Conservation (phyloP, 2,797 vertebrate genomes). For the Phylloscopus collybita region DNA sequence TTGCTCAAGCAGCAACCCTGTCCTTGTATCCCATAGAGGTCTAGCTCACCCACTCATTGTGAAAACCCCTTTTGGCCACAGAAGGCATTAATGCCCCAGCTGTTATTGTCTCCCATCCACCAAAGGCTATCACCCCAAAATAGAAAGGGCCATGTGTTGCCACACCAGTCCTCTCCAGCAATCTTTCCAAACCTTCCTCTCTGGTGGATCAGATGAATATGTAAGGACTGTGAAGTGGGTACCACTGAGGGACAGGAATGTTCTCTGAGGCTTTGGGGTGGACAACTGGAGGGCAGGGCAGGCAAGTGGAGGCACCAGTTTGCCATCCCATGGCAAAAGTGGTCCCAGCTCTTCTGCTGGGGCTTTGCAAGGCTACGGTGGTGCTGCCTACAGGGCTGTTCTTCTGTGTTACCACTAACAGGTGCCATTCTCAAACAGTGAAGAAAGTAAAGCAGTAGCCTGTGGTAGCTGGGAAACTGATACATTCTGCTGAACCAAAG, state of each 20-base stretch:
- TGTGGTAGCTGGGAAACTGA: neutral
- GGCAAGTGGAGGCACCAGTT: neutral
- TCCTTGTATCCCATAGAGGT: neutral
- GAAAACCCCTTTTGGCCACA: neutral
- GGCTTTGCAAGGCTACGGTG: accelerated
- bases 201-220: neutral
- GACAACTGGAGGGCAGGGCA: neutral
- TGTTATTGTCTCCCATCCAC: neutral
- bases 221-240: neutral
- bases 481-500: neutral
- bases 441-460: neutral
- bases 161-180: neutral
- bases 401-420: neutral
- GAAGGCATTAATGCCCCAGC: neutral
- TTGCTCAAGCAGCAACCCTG: neutral
- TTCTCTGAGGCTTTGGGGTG: neutral
- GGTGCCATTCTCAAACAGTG: accelerated
- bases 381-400: neutral
- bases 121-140: neutral
- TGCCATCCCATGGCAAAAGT: neutral
- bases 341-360: neutral
- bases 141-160: neutral
- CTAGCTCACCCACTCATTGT: neutral
- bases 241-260: neutral
- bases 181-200: neutral